These are phyloP conservation scores for Myocastor coypus DNA, from an alignment of 2,113 vertebrate species.

Conservation along the genomic window DNA sequence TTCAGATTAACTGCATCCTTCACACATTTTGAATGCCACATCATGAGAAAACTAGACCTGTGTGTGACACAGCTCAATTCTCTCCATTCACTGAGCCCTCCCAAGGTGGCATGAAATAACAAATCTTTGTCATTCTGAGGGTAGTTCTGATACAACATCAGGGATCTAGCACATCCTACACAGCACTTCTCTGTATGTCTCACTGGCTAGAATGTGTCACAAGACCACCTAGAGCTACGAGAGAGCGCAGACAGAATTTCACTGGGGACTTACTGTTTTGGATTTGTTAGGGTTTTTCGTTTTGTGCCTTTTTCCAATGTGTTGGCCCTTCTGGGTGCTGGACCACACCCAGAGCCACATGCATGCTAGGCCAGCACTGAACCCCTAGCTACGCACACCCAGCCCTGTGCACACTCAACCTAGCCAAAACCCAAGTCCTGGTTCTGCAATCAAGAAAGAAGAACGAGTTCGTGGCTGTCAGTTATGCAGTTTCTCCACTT, in stretches of 20 bases:
- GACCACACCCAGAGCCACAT: neutral
- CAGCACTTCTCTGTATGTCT: neutral
- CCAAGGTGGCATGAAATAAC: neutral
- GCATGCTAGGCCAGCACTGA: neutral
- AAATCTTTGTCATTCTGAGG: neutral
- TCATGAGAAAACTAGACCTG: neutral
- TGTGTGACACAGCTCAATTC: neutral
- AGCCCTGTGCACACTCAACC: neutral
- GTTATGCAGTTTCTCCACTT: neutral
- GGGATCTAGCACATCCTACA: neutral
- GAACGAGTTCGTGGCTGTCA: neutral
- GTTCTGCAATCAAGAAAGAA: neutral
- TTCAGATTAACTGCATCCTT: neutral
- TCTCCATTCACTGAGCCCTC: neutral
- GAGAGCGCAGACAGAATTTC: neutral
- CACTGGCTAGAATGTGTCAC: neutral
- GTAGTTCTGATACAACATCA: constrained; percentile 7
- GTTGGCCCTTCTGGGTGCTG: neutral
- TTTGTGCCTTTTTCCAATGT: neutral
- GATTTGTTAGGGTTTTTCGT: neutral
- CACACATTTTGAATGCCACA: neutral
- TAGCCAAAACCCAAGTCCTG: constrained; percentile 32
- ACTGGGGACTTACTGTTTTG: neutral
- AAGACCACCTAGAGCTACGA: neutral
- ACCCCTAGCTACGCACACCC: neutral